Evolutionary conservation across 2,797 vertebrate genomes (phyloP).

Genomic region (Nyctalus aviator): DNA sequence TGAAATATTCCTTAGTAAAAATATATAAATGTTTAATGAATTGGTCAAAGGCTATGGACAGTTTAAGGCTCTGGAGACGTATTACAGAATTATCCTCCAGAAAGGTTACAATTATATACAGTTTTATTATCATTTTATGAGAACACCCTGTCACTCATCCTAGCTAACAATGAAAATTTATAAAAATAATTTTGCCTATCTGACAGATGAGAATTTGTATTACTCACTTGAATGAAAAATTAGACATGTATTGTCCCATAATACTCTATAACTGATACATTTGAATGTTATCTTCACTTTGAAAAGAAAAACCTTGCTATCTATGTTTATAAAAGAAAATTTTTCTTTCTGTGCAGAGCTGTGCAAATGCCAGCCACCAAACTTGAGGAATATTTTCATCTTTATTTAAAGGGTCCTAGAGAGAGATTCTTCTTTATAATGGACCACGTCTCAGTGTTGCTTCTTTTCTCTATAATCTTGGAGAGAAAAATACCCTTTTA

Average conservation of each 20-base stretch:
- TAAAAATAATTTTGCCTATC: not conserved
- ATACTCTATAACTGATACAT: not conserved
- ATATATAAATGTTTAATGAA: not conserved
- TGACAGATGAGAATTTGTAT: not conserved
- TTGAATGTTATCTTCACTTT: conserved; percentile 15
- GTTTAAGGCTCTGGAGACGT: not conserved
- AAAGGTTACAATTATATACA: conserved; percentile 40
- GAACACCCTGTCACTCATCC: not conserved
- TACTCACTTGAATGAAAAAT: conserved; percentile 45
- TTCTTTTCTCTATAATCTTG: not conserved
- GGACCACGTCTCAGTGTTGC: not conserved
- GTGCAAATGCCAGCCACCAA: not conserved
- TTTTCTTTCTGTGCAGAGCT: not conserved
- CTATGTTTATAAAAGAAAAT: not conserved
- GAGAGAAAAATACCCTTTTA: not conserved
- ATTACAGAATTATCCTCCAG: not conserved
- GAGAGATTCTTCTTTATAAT: not conserved
- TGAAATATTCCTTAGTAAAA: not conserved
- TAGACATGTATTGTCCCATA: not conserved
- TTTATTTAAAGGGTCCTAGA: not conserved
- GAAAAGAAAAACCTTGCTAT: not conserved
- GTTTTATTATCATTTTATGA: not conserved
- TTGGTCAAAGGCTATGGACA: not conserved
- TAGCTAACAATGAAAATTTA: not conserved
- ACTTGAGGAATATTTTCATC: not conserved